phyloP scores from a whole-genome alignment of 2,888 invertebrate species.

The Tryphoninae sp. region DNA sequence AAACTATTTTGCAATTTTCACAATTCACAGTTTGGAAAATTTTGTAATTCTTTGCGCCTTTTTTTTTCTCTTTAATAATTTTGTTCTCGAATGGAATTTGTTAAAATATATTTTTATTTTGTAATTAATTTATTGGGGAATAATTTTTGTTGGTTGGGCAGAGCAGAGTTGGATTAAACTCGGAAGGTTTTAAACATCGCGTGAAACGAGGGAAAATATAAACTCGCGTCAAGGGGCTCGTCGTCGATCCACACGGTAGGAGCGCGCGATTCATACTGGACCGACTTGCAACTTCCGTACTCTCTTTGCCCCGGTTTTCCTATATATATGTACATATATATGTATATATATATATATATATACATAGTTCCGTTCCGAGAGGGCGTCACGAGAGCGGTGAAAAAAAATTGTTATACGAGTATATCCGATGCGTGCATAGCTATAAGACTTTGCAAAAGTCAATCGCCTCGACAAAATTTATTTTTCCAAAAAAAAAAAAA shows the following conservation, averaged over 20 bases:
- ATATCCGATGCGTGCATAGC: too few species aligned
- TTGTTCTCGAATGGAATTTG: too few species aligned
- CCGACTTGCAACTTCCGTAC: conserved; percentile 35
- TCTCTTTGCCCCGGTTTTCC: not conserved
- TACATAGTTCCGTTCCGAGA: conserved; percentile 4
- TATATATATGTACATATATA: not conserved
- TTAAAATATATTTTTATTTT: not conserved
- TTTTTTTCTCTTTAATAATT: not conserved
- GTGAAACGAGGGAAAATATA: not conserved
- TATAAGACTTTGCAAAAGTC: too few species aligned
- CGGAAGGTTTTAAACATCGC: not conserved
- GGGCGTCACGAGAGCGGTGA: too few species aligned
- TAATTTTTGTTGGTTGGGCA: not conserved
- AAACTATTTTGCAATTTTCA: not conserved
- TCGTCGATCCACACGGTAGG: conserved; percentile 32
- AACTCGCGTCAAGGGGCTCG: not conserved
- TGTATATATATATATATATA: not conserved
- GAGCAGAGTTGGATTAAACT: not conserved
- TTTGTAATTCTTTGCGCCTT: not conserved
- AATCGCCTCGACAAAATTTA: too few species aligned
- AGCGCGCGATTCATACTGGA: conserved; percentile 50
- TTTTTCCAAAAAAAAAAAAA: too few species aligned
- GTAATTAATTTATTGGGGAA: not conserved
- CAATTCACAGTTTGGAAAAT: conserved; percentile 1
- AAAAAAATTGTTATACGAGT: too few species aligned